Evolutionary conservation across 2,113 vertebrate species (phyloP).

Genomic region (Leiothrix lutea): DNA sequence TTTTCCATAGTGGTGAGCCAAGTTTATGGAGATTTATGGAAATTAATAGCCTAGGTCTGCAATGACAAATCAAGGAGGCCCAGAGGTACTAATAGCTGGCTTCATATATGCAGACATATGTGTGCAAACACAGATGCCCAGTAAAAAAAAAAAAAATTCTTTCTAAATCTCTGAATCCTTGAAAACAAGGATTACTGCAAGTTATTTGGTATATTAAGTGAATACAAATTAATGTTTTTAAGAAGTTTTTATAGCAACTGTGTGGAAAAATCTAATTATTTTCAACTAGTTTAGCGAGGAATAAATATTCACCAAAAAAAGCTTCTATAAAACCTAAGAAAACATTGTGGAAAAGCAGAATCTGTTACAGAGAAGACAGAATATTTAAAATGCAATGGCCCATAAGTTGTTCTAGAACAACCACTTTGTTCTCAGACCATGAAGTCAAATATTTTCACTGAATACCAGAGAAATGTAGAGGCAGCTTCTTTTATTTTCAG

Average conservation of each 20-base stretch:
- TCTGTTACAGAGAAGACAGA: neutral
- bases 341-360: neutral
- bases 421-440: neutral
- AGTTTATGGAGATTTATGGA: neutral
- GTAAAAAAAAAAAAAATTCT: neutral
- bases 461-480: neutral
- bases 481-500: neutral
- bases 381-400: neutral
- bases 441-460: neutral
- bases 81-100: neutral
- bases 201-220: neutral
- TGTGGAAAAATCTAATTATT: neutral
- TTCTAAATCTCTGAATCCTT: neutral
- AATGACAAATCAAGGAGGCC: neutral
- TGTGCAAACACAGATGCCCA: neutral
- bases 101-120: neutral
- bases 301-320: neutral
- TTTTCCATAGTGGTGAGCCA: neutral
- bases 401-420: neutral
- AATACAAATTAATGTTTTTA: neutral
- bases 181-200: neutral
- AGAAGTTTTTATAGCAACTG: neutral
- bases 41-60: neutral
- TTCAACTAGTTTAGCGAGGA: neutral
- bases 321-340: neutral